Evolutionary conservation across 2,113 vertebrate species (phyloP).

Genomic region (Budorcas taxicolor): DNA sequence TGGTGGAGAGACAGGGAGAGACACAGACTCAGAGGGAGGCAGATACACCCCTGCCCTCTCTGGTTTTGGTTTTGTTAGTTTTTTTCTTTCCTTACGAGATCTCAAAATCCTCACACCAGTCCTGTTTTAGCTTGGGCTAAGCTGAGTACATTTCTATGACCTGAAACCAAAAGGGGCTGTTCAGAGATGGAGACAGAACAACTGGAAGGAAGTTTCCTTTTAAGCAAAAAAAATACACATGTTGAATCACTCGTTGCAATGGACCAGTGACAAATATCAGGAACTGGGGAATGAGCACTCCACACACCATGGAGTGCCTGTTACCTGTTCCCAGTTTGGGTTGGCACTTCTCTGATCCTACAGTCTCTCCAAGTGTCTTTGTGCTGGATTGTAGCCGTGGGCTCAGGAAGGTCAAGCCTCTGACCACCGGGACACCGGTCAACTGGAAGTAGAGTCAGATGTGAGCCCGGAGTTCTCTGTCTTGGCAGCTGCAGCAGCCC

Average conservation of each 20-base stretch:
- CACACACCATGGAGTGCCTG: background rate
- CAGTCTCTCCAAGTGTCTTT: background rate
- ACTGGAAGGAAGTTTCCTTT: background rate
- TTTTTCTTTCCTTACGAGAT: background rate
- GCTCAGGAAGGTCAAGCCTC: background rate
- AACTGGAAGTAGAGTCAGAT: background rate
- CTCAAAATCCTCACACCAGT: background rate
- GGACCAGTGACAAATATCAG: background rate
- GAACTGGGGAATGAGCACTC: background rate
- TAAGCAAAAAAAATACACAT: background rate
- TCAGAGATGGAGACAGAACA: background rate
- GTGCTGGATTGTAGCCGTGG: rapidly evolving
- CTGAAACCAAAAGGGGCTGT: background rate
- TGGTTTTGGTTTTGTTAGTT: background rate
- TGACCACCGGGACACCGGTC: background rate
- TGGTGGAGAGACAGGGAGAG: background rate
- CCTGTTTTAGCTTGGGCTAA: background rate
- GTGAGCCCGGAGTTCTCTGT: background rate
- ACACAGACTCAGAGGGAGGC: background rate
- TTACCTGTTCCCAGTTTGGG: background rate
- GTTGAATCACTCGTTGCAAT: background rate
- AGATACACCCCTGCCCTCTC: background rate
- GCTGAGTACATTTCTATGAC: background rate
- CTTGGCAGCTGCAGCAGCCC: background rate
- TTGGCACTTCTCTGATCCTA: background rate